phyloP scores from a whole-genome alignment of 1,140 invertebrate species.

The Hormaphis cornu region DNA sequence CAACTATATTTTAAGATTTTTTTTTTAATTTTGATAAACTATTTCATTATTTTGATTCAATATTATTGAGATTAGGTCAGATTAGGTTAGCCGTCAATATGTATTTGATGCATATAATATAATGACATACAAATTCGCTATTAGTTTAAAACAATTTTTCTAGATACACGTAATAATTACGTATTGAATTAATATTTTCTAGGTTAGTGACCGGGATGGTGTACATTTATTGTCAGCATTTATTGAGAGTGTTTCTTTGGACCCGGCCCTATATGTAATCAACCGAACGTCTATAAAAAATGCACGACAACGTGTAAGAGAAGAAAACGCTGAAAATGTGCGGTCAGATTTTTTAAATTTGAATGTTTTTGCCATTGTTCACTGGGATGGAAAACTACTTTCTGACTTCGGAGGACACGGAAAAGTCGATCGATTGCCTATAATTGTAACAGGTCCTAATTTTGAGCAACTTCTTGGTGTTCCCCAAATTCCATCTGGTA shows the following conservation, averaged over 20 bases:
- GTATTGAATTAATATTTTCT: neutral
- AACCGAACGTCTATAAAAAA: neutral
- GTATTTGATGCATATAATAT: too few species aligned
- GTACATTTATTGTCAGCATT: neutral
- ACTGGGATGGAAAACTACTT: constrained; percentile 37
- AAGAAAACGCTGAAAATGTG: neutral
- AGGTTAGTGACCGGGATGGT: neutral
- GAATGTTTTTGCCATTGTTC: constrained; percentile 10
- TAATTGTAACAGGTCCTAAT: constrained; percentile 8
- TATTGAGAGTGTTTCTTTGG: neutral
- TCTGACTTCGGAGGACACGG: constrained; percentile 22
- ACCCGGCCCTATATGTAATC: neutral
- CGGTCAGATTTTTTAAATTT: neutral
- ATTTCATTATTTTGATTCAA: too few species aligned
- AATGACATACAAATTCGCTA: too few species aligned
- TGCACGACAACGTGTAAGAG: neutral
- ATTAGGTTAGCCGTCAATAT: too few species aligned
- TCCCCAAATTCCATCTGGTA: neutral
- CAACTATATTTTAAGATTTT: too few species aligned
- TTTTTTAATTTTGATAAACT: too few species aligned
- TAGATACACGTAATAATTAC: too few species aligned
- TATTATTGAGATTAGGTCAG: too few species aligned
- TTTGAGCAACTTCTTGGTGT: constrained; percentile 14
- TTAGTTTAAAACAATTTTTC: too few species aligned
- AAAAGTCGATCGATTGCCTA: constrained; percentile 18